Evolutionary conservation across 2,113 vertebrate genomes (phyloP).

Genomic region (Pygoscelis adeliae): DNA sequence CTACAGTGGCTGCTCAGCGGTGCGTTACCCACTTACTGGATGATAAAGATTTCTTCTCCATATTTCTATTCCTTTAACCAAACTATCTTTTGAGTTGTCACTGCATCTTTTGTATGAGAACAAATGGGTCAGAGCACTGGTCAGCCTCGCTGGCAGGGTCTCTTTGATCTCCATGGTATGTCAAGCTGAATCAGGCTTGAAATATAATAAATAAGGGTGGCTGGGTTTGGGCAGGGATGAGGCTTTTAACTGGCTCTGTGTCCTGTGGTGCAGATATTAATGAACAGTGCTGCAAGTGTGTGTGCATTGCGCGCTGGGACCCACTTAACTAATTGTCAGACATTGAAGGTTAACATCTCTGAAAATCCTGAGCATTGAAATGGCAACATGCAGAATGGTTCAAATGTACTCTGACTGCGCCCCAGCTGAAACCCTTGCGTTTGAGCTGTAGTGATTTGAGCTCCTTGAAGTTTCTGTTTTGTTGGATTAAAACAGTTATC

Average conservation of each 20-base stretch:
- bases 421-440: neutral
- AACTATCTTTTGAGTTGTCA: slow-evolving; percentile 47
- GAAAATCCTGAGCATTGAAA: neutral
- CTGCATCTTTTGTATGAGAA: slow-evolving; percentile 19
- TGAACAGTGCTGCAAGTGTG: neutral
- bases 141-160: slow-evolving; percentile 14
- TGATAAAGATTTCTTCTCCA: slow-evolving; percentile 49
- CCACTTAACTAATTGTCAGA: slow-evolving; percentile 40
- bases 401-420: neutral
- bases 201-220: slow-evolving; percentile 27
- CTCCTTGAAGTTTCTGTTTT: slow-evolving; percentile 6
- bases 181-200: slow-evolving; percentile 56
- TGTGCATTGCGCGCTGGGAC: neutral
- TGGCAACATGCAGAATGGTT: neutral
- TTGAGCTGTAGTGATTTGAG: neutral
- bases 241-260: slow-evolving; percentile 19
- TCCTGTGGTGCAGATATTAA: slow-evolving; percentile 42
- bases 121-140: slow-evolving; percentile 35
- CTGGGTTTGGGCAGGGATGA: slow-evolving; percentile 21
- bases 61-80: slow-evolving; percentile 61
- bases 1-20: slow-evolving; percentile 48
- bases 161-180: slow-evolving; percentile 51
- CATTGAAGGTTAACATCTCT: neutral
- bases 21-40: slow-evolving; percentile 11
- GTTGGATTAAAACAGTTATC: neutral